These are phyloP conservation scores for Echiichthys vipera DNA, from an alignment of 2,797 vertebrate species.

Conservation along the genomic window DNA sequence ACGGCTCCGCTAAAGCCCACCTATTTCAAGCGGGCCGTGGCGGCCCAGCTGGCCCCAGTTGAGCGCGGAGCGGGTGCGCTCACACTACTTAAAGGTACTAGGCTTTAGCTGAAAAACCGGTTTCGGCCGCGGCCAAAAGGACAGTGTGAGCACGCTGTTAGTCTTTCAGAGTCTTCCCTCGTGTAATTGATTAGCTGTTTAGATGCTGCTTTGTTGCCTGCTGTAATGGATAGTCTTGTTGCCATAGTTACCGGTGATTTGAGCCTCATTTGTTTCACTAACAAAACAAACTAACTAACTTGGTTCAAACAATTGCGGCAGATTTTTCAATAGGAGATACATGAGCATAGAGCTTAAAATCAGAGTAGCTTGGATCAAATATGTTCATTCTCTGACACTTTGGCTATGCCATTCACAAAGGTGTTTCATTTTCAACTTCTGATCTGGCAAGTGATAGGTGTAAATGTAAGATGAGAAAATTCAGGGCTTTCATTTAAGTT, in stretches of 20 bases:
- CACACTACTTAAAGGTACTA: too few relatives aligned
- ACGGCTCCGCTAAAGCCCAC: too few relatives aligned
- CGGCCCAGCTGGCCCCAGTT: too few relatives aligned
- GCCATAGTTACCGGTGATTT: conserved; percentile 61
- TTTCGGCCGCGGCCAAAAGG: too few relatives aligned
- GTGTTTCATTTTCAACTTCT: conserved; percentile 62
- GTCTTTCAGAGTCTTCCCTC: conserved; percentile 13
- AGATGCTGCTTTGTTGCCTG: conserved; percentile 23
- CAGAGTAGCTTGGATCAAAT: background rate
- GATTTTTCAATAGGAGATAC: conserved; percentile 33
- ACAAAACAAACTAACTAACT: conserved; percentile 56
- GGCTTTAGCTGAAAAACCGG: too few relatives aligned
- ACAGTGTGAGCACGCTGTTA: too few relatives aligned
- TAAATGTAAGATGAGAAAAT: conserved; percentile 26
- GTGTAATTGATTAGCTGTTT: conserved; percentile 24
- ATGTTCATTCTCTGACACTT: conserved; percentile 7
- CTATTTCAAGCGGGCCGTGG: too few relatives aligned
- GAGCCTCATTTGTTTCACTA: conserved; percentile 66
- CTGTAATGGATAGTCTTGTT: conserved; percentile 48
- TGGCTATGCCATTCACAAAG: conserved; percentile 37
- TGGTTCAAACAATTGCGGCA: conserved; percentile 29
- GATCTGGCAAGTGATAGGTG: conserved; percentile 10
- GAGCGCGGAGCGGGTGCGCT: too few relatives aligned
- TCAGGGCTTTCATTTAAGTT: too few relatives aligned
- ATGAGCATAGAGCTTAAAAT: conserved; percentile 72